Evolutionary conservation across 2,797 vertebrate genomes (phyloP).

Genomic region (Ptychobarbus kaznakovi): DNA sequence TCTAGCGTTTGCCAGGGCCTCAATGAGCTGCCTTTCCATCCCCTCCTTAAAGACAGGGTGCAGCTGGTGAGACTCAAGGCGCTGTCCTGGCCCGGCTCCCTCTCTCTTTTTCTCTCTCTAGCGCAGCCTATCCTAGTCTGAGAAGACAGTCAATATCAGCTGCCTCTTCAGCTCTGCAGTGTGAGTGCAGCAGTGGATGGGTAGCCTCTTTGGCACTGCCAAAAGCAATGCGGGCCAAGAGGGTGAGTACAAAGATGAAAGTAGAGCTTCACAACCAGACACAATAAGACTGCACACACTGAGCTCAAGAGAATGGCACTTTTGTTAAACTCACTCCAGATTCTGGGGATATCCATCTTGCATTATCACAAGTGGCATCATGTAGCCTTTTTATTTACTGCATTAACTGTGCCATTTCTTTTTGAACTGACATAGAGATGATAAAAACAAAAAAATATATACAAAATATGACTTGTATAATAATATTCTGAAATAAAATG

Average conservation of each 20-base stretch:
- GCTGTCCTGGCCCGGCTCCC: slow-evolving; percentile 77
- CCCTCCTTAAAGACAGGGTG: slow-evolving; percentile 91
- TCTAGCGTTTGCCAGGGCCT: slow-evolving; percentile 94
- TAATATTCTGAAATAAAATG: neutral
- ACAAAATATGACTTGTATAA: neutral
- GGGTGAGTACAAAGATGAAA: slow-evolving; percentile 50
- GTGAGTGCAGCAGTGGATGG: slow-evolving; percentile 62
- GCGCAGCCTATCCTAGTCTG: slow-evolving; percentile 57
- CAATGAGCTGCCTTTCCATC: slow-evolving; percentile 87
- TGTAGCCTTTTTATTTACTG: slow-evolving; percentile 32
- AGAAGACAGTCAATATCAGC: slow-evolving; percentile 78
- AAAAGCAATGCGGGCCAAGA: slow-evolving; percentile 44
- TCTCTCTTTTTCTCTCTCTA: slow-evolving; percentile 47
- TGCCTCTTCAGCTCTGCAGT: slow-evolving; percentile 76
- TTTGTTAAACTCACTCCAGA: slow-evolving; percentile 44
- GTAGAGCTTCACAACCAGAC: slow-evolving; percentile 52
- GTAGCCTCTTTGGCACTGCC: slow-evolving; percentile 67
- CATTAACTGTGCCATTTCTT: slow-evolving; percentile 10
- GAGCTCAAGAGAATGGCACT: slow-evolving; percentile 38
- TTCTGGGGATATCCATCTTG: slow-evolving; percentile 37
- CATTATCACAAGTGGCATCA: slow-evolving; percentile 34
- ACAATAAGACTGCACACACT: slow-evolving; percentile 46
- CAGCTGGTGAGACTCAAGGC: slow-evolving; percentile 93
- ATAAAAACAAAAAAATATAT: neutral
- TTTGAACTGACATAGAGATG: neutral